Base-by-base conservation (phyloP, 1,140 invertebrate genomes). In the Bradysia coprophila region DNA sequence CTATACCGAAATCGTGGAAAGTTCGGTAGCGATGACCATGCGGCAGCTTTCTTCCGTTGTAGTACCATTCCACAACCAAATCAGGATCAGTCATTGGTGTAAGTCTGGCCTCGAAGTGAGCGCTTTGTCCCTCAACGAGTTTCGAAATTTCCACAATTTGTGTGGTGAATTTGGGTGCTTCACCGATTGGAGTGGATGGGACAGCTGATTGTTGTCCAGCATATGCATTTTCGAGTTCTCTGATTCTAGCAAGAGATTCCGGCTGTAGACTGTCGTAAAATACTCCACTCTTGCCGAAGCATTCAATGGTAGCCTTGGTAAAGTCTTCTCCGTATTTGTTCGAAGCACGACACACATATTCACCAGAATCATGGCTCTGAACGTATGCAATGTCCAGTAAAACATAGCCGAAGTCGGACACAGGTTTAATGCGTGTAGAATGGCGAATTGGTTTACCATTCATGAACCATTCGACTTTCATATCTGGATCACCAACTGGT, bases 1-100 rank as follows among this genome's bases (percentile, higher is more conserved):
- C 92, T 56, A 94, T 91, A 45, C 83, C 91, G 64, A 97, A 96
- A 57, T 98, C 92, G 57, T 96, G 89, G 78, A 93, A 91, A 37
- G 89, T 94, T 49, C 89, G 76, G 57, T 91, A 96, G 44, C 91
- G 78, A 65, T 95, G 90, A 20, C 91, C 91, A 59, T 85, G 81
- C 1, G 84, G 82, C 47, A 94, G 64, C 57, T 89, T 89, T 59
- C 90, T 85, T 40, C 88, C 89, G 60, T 95, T 90, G 52, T 86
- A 91, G 54, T 81, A 91, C 90, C 90, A 96, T 61, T 93, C 87
- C 6, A 98, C 89, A 51, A 80, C 81, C 42, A 96, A 68, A 51
- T 92, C 84, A 16, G 92, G 90, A 68, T 95, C 92, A 43, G 79
- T 84, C 1, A 91, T 75, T 10, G 92, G 92, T 18, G 83, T 86